These are phyloP conservation scores for Harpagoxenus sublaevis DNA, from an alignment of 2,888 invertebrate genomes.

Conservation along the genomic window DNA sequence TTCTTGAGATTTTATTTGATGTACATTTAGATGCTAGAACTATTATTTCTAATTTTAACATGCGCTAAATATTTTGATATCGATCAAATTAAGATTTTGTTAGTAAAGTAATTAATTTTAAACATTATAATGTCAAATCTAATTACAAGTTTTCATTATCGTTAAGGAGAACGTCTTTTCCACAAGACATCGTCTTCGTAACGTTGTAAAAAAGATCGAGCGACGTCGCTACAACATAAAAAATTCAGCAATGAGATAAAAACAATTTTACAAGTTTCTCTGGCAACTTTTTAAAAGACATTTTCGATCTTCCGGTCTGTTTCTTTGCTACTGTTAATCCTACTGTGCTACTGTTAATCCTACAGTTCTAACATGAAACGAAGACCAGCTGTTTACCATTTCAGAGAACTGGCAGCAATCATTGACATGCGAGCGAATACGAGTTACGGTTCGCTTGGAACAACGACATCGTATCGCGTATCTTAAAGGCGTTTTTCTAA, in stretches of 20 bases:
- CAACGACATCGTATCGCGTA: constrained; percentile 11
- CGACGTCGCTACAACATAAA: background rate
- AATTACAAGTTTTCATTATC: background rate
- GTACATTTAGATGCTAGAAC: background rate
- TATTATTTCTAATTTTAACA: background rate
- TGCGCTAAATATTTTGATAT: background rate
- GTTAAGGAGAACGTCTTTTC: background rate
- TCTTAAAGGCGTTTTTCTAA: constrained; percentile 8
- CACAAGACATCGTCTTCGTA: background rate
- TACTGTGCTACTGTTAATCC: constrained; percentile 31
- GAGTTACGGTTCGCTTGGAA: constrained; percentile 26
- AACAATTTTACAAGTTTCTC: constrained; percentile 8
- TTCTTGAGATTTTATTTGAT: background rate
- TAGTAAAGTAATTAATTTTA: background rate
- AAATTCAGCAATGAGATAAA: background rate
- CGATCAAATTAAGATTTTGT: background rate
- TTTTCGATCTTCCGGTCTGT: constrained; percentile 36
- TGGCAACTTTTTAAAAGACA: constrained; percentile 17
- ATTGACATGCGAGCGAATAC: constrained; percentile 58
- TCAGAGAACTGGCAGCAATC: constrained; percentile 57
- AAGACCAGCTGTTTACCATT: constrained; percentile 57
- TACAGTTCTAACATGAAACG: constrained; percentile 37
- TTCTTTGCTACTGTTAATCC: constrained; percentile 38
- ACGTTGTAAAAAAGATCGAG: background rate
- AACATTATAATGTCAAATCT: background rate